These are phyloP conservation scores for Brienomyrus longianalis DNA, from an alignment of 2,113 vertebrate genomes.

Conservation along the genomic window DNA sequence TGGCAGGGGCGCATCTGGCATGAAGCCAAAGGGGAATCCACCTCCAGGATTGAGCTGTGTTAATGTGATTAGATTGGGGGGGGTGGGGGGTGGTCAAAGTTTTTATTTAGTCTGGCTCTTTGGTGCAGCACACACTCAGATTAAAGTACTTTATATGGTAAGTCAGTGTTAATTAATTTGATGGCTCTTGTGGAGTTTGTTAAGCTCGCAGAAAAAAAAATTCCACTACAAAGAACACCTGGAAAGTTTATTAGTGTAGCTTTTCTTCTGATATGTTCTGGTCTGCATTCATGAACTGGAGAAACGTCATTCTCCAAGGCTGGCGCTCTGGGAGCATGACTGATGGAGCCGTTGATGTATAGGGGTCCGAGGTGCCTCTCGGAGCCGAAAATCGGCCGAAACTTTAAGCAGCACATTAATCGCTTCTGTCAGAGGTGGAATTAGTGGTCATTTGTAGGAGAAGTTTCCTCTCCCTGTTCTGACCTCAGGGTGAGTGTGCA, in stretches of 20 bases:
- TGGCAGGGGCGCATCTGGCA: conserved; percentile 25
- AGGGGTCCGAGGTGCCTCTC: not conserved
- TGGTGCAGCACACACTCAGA: conserved; percentile 44
- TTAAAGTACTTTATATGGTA: conserved; percentile 64
- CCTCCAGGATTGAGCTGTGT: conserved; percentile 40
- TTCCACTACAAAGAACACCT: conserved; percentile 26
- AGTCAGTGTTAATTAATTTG: conserved; percentile 71
- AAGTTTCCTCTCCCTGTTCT: not conserved
- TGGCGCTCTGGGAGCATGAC: too few relatives aligned
- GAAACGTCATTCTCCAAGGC: not conserved
- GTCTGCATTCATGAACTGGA: not conserved
- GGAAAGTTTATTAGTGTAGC: conserved; percentile 29
- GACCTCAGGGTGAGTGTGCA: not conserved
- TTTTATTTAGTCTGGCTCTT: conserved; percentile 57
- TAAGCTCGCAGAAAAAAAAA: conserved; percentile 25
- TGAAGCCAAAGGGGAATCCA: conserved; percentile 47
- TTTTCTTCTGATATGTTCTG: conserved; percentile 22
- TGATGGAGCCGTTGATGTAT: not conserved
- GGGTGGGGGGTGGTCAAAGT: conserved; percentile 45
- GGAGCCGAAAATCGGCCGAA: not conserved
- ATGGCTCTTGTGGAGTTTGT: conserved; percentile 52
- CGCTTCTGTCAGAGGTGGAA: not conserved
- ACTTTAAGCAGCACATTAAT: not conserved
- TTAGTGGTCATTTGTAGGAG: not conserved
- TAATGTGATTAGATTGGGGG: conserved; percentile 41